Evolutionary conservation across 37 sponge, comb jelly and placozoan genomes (phyloP), one percentile per base, ranked within the genome.

Genomic region (Hexactinellida sp.): DNA sequence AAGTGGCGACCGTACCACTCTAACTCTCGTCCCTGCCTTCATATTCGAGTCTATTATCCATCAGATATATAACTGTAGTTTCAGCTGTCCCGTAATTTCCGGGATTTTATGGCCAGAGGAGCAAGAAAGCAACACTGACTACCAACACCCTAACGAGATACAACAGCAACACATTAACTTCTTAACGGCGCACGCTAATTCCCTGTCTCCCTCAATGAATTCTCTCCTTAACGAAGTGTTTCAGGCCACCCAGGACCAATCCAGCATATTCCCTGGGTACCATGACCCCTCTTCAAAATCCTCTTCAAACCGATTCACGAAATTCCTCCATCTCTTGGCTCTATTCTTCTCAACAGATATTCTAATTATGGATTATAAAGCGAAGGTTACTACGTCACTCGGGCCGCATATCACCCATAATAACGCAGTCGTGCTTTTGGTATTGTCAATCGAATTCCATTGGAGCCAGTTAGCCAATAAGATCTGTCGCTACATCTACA

Each of bases 281-380:
- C 76, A 63, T 25, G 76, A 63, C 13, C 76, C 30, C 34, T 63
- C 76, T n/a, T 63, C 76, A 7, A 10, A 23, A 32, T 7, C 1
- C 76, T 63, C 28, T 23, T 63, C 76, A 10, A 63, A 63, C 34
- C 76, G 3, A 25, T 63, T 63, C 76, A 63, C 76, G 5, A 63
- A 63, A 25, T 63, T 63, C 76, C 30, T 63, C 3, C 76, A 63
- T 63, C 76, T 63, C 76, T n/a, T 63, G 5, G 25, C 76, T 10
- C 76, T 63, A n/a, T 63, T 63, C 76, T 63, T 63, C 76, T 21
- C 76, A 7, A 63, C 76, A 7, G 76, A 63, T 63, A 10, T 63
- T 10, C 34, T 63, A 10, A 25, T 63, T 10, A 63, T 63, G 76
- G 34, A 63, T n/a, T n/a, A 63, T n/a, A 63, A 63, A 63, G 34